Conservation (phyloP, 2,888 invertebrate species). For the Brachylomia viminalis region DNA sequence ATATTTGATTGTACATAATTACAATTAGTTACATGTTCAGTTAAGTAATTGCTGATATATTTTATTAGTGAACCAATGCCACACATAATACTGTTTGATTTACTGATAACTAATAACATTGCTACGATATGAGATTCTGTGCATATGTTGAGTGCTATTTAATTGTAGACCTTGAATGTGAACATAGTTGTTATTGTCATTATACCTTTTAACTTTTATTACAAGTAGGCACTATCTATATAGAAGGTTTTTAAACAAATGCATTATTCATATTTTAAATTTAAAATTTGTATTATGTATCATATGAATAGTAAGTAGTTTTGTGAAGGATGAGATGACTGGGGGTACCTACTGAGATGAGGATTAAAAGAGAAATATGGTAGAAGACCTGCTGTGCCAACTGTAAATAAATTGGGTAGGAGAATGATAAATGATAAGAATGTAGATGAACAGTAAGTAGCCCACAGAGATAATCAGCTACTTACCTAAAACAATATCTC, state of each 20-base stretch:
- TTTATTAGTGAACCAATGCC: conserved; percentile 50
- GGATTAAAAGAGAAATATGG: background rate
- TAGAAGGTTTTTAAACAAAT: too few relatives aligned
- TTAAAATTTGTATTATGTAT: too few relatives aligned
- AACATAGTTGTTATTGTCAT: background rate
- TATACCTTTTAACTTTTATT: background rate
- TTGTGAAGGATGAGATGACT: background rate
- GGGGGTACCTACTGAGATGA: background rate
- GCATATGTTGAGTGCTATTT: conserved; percentile 38
- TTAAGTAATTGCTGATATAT: conserved; percentile 51
- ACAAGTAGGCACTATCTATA: background rate
- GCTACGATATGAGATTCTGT: conserved; percentile 27
- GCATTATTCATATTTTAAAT: too few relatives aligned
- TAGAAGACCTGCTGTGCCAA: background rate
- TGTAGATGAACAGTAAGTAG: background rate
- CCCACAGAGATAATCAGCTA: background rate
- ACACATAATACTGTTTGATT: conserved; percentile 52
- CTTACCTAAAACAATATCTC: background rate
- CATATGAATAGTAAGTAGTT: background rate
- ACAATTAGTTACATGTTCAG: conserved; percentile 41
- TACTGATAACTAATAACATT: conserved; percentile 55
- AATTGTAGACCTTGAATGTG: conserved; percentile 44
- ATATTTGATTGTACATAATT: conserved; percentile 23
- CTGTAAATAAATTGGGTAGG: background rate
- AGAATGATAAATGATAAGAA: background rate